Evolutionary conservation across 2,113 vertebrate species (phyloP).

Genomic region (Misgurnus mizolepis): DNA sequence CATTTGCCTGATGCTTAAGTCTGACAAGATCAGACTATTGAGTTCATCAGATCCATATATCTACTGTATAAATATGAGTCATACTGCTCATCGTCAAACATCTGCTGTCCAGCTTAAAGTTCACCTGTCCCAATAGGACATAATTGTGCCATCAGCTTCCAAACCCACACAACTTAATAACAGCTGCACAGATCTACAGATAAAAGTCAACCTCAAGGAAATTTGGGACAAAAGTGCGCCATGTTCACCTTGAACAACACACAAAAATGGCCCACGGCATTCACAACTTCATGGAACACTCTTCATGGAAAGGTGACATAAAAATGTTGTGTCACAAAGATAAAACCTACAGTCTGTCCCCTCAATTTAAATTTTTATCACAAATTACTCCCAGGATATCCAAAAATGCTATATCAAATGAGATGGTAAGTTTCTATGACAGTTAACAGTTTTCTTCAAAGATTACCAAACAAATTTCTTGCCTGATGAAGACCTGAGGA

Average conservation of each 20-base stretch:
- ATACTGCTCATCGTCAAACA: not conserved
- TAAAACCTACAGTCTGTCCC: no score
- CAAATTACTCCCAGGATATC: no score
- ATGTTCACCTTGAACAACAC: not conserved
- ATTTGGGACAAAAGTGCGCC: not conserved
- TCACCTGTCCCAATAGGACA: not conserved
- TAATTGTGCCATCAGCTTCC: not conserved
- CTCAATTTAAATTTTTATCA: no score
- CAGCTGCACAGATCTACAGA: not conserved
- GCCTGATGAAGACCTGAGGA: no score
- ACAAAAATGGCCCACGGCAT: not conserved
- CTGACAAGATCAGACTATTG: not conserved
- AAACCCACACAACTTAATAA: not conserved
- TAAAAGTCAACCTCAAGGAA: conserved; percentile 4
- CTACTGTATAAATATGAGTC: not conserved
- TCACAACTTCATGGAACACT: not conserved
- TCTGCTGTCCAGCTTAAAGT: not conserved
- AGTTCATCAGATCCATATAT: not conserved
- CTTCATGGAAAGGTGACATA: not conserved
- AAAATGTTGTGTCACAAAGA: no score
- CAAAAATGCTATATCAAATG: no score
- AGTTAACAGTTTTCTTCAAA: no score
- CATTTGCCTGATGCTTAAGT: not conserved
- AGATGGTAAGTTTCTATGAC: no score
- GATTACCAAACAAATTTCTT: no score